phyloP scores from a whole-genome alignment of 2,888 invertebrate genomes.

The Sicus ferrugineus region DNA sequence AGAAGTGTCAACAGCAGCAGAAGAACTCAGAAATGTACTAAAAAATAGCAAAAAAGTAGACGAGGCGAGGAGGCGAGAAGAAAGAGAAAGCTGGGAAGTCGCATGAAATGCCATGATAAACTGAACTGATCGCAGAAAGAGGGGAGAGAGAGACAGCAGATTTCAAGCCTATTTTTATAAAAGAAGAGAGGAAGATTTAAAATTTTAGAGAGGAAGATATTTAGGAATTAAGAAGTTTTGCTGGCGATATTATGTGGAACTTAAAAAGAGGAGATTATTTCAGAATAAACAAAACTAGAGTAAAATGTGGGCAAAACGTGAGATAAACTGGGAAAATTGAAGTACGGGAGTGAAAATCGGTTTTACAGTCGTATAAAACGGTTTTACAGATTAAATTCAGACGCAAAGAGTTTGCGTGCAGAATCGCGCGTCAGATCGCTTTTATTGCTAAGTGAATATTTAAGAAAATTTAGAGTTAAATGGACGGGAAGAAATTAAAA shows the following conservation, averaged over 20 bases:
- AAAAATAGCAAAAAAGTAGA: constrained; percentile 21
- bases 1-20: constrained; percentile 15
- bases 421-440: neutral
- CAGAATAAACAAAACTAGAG: constrained; percentile 10
- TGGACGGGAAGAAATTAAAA: constrained; percentile 14
- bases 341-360: constrained; percentile 32
- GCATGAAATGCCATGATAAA: too few relatives aligned
- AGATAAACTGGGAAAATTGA: constrained; percentile 30
- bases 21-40: constrained; percentile 6
- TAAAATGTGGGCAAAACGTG: constrained; percentile 16
- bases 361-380: constrained; percentile 34
- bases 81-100: too few relatives aligned
- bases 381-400: constrained; percentile 35
- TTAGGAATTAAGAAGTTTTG: constrained; percentile 13
- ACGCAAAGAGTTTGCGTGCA: constrained; percentile 29
- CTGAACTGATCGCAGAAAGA: neutral
- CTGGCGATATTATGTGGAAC: neutral
- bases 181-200: constrained; percentile 28
- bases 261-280: neutral
- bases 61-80: too few relatives aligned
- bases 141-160: neutral
- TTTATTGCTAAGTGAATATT: neutral
- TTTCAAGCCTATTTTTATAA: constrained; percentile 28
- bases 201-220: constrained; percentile 27
- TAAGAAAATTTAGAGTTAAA: constrained; percentile 12